These are phyloP conservation scores for Brachionus sp. DNA, from an alignment of 1,140 invertebrate species.

Conservation along the genomic window DNA sequence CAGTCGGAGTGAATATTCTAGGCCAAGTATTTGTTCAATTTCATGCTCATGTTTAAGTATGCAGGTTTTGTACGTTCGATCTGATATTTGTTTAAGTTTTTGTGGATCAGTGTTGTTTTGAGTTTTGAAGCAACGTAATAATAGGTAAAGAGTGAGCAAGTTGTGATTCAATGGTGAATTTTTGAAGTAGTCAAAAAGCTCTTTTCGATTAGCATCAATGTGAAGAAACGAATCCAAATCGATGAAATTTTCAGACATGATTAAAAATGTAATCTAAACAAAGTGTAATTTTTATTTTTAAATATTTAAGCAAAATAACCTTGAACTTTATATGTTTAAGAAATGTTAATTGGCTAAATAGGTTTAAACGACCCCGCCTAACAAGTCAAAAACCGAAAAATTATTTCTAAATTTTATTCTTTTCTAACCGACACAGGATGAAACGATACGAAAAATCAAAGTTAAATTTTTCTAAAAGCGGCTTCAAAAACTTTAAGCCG, in stretches of 20 bases:
- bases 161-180: neutral
- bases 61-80: neutral
- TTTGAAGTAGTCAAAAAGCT: neutral
- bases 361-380: neutral
- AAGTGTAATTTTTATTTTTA: neutral
- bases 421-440: neutral
- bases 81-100: neutral
- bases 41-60: neutral
- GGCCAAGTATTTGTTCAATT: neutral
- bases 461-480: neutral
- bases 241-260: neutral
- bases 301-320: neutral
- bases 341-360: neutral
- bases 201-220: neutral
- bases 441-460: neutral
- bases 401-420: neutral
- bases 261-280: neutral
- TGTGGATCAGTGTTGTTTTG: neutral
- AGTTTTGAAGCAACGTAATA: conserved; percentile 7
- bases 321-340: neutral
- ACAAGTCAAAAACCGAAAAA: neutral
- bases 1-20: neutral
- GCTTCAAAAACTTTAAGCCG: neutral
- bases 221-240: neutral
- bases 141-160: neutral